Evolutionary conservation across 2,888 invertebrate species (phyloP).

Genomic region (Xestobium rufovillosum): DNA sequence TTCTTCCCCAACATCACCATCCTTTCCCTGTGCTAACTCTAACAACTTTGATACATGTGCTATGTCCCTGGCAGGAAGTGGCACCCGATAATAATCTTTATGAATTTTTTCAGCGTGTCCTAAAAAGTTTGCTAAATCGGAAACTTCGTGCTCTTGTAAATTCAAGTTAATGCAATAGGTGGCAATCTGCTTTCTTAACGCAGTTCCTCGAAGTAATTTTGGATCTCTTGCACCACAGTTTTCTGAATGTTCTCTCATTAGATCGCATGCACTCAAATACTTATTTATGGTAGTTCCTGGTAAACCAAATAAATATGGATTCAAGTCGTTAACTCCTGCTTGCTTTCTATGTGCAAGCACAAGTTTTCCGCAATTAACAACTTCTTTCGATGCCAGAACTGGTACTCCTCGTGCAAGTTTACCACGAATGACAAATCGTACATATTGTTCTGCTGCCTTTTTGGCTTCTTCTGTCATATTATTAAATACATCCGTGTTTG

Average conservation of each 20-base stretch:
- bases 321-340: slow-evolving; percentile 4
- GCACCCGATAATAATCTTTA: slow-evolving; percentile 24
- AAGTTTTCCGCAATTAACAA: slow-evolving; percentile 8
- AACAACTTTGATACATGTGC: slow-evolving; percentile 22
- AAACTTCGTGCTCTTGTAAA: slow-evolving; percentile 23
- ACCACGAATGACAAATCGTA: slow-evolving; percentile 23
- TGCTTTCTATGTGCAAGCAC: not conserved
- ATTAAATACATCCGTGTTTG: slow-evolving; percentile 2
- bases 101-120: slow-evolving; percentile 28
- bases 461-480: slow-evolving; percentile 3
- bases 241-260: slow-evolving; percentile 22
- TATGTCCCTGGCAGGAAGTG: slow-evolving; percentile 22
- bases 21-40: slow-evolving; percentile 20
- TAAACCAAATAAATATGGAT: slow-evolving; percentile 17
- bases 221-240: slow-evolving; percentile 26
- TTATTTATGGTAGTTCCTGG: slow-evolving; percentile 2
- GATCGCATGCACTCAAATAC: slow-evolving; percentile 23
- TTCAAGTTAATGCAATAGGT: slow-evolving; percentile 24
- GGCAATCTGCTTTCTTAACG: slow-evolving; percentile 27
- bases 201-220: slow-evolving; percentile 22
- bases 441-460: slow-evolving; percentile 4
- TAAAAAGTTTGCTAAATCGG: slow-evolving; percentile 26
- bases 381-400: slow-evolving; percentile 18
- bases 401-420: slow-evolving; percentile 22
- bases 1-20: too few species aligned